phyloP scores from a whole-genome alignment of 2,797 vertebrate genomes.

The Zalophus californianus region DNA sequence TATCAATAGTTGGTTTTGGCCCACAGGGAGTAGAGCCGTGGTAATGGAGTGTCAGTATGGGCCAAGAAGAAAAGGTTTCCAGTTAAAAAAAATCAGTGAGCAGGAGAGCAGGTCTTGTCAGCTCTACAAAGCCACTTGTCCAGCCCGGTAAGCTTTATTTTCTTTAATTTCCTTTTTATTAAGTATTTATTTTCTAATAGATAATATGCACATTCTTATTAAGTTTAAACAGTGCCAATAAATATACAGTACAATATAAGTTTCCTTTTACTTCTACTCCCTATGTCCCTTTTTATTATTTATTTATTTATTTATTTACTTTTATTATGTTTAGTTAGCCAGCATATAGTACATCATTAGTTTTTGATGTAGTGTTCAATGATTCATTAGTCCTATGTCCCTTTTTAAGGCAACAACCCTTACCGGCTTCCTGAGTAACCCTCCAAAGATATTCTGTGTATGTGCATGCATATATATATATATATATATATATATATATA shows the following conservation, averaged over 20 bases:
- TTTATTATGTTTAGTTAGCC: not conserved
- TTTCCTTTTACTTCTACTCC: not conserved
- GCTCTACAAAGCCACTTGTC: constrained; percentile 92
- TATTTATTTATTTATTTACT: not conserved
- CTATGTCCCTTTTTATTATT: not conserved
- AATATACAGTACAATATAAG: constrained; percentile 11
- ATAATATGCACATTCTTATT: constrained; percentile 24
- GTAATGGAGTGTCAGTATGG: constrained; percentile 94
- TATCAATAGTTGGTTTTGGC: constrained; percentile 71
- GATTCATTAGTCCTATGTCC: not conserved
- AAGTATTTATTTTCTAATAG: constrained; percentile 60
- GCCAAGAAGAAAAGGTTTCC: constrained; percentile 92
- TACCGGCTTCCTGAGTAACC: constrained; percentile 20
- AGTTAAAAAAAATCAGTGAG: constrained; percentile 89
- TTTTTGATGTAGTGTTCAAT: not conserved
- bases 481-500: too few species aligned
- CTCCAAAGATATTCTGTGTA: not conserved
- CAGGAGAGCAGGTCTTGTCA: constrained; percentile 85
- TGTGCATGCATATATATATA: not conserved
- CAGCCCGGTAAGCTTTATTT: constrained; percentile 89
- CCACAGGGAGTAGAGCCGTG: constrained; percentile 92
- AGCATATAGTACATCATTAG: not conserved
- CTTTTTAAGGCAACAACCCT: not conserved
- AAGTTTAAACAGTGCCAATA: constrained; percentile 26
- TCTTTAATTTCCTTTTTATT: constrained; percentile 20